Percentiles rank a stretch among this genome's conserved stretches.
phyloP scores from a whole-genome alignment of 1,140 invertebrate species.

The Ericerus pela region DNA sequence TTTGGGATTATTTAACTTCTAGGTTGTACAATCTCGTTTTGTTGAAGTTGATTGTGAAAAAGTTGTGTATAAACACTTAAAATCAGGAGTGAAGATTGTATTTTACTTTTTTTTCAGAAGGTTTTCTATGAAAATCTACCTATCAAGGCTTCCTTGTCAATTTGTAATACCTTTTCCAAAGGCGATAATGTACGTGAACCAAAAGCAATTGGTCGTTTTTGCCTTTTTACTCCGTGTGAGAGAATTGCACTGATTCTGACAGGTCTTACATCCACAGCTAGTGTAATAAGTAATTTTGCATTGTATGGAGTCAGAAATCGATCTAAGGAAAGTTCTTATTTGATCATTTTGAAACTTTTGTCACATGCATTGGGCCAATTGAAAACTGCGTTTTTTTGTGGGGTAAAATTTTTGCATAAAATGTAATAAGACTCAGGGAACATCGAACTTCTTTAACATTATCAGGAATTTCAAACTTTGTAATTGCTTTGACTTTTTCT shows the following conservation, averaged over 20 bases:
- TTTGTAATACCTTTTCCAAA: conserved; percentile 27
- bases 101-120: too few species aligned
- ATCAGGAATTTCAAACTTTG: neutral
- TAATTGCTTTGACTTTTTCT: conserved; percentile 23
- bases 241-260: conserved; percentile 35
- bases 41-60: too few species aligned
- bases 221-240: conserved; percentile 30
- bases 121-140: too few species aligned
- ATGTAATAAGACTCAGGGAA: conserved; percentile 27
- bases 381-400: conserved; percentile 1
- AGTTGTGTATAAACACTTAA: too few species aligned
- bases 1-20: too few species aligned
- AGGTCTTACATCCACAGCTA: conserved; percentile 34
- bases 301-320: conserved; percentile 27
- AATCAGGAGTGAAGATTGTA: too few species aligned
- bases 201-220: conserved; percentile 33
- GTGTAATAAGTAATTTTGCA: conserved; percentile 25
- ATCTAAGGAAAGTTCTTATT: conserved; percentile 21
- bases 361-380: conserved; percentile 21
- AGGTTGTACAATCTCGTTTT: too few species aligned
- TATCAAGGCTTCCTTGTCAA: conserved; percentile 34
- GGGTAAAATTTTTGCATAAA: conserved; percentile 26
- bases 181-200: conserved; percentile 29
- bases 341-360: conserved; percentile 31
- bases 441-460: conserved; percentile 20